Evolutionary conservation across 2,113 vertebrate species (phyloP), one percentile per base, ranked within the genome.

Genomic region (Tupaia chinensis): DNA sequence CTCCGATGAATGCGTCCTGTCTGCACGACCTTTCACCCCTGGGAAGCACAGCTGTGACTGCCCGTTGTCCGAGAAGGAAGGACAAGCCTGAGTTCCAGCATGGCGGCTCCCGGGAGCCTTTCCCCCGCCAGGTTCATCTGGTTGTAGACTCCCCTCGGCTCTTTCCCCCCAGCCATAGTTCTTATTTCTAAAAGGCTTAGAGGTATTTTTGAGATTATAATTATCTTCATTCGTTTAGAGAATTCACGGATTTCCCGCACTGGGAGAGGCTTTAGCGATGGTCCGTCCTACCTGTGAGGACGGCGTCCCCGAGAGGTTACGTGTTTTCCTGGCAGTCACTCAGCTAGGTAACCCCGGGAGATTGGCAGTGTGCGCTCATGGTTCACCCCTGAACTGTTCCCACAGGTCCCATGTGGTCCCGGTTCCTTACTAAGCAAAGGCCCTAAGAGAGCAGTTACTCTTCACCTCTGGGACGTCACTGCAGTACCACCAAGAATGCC

Each of bases 171-270:
- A 84, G 72, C 69, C 22, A 25, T 58, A 63, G 44, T 63, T 20
- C 72, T 72, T 68, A 94, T 94, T 95, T 92, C 74, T 89, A 63
- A 74, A 95, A 34, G 32, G 8, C 72, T 85, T 83, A 27, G 65
- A 53, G 66, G 10, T 74, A 44, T 29, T 93, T 85, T 91, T 85
- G n/a, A 93, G 79, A 65, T 91, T 60, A 78, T 65, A 61, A 74
- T 89, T 86, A 66, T 77, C 93, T 90, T 79, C 20, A 73, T 95
- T 79, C 85, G 54, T 94, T 61, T 78, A 32, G 92, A 94, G 72
- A 89, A 78, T 66, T 74, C 23, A 54, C 73, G 78, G 7, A 44
- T 77, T 63, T 80, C 79, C 65, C 44, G 14, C 58, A 25, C 76
- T 84, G 79, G 25, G 92, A 78, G 78, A 95, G 44, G 29, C 53